phyloP scores from a whole-genome alignment of 2,888 invertebrate genomes.

The Eilema griseolum region DNA sequence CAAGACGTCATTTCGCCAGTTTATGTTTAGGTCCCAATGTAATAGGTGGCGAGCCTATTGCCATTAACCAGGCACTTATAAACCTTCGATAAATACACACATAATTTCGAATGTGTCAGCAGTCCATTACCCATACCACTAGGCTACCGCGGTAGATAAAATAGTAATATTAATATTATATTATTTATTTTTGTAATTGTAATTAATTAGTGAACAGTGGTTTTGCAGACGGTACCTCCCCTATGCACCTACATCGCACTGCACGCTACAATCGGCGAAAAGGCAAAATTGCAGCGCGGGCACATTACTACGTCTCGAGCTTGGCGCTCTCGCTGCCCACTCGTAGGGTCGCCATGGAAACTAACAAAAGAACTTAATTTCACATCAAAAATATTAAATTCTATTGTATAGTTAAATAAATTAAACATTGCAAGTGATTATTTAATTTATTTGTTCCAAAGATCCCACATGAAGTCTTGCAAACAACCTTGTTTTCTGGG shows the following conservation, averaged over 20 bases:
- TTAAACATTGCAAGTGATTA: no score
- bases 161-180: no score
- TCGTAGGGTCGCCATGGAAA: conserved; percentile 25
- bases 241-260: conserved; percentile 54
- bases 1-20: no score
- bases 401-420: background rate
- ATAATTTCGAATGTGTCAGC: no score
- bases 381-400: background rate
- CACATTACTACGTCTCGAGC: conserved; percentile 57
- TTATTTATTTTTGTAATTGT: background rate
- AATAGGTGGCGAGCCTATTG: no score
- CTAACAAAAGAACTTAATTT: background rate
- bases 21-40: no score
- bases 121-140: no score
- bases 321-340: conserved; percentile 16
- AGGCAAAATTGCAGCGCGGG: conserved; percentile 66
- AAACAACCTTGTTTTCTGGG: background rate
- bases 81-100: no score
- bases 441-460: no score
- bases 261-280: conserved; percentile 72
- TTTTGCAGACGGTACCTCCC: conserved; percentile 63
- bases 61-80: no score
- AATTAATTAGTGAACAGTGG: conserved; percentile 18
- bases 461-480: background rate
- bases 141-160: no score